A percentile compares a stretch with the other conserved stretches of the same genome.
Conservation (phyloP, 2,797 vertebrate species). For the Glyptemys insculpta region DNA sequence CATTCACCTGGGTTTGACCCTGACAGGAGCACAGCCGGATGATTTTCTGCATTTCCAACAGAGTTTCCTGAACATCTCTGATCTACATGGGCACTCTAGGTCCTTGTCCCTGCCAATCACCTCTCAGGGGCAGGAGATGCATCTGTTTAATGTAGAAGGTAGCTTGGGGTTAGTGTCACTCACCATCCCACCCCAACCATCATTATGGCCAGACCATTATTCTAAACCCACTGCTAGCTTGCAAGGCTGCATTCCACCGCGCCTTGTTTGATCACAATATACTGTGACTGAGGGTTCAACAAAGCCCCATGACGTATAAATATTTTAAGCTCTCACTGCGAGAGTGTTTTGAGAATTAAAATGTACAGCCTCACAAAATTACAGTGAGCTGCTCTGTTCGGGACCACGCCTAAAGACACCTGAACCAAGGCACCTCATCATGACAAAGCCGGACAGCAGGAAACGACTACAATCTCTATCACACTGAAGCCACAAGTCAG, state of each 20-base stretch:
- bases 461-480: neutral
- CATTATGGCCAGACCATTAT: neutral
- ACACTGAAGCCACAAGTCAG: neutral
- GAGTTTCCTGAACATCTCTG: neutral
- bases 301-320: neutral
- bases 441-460: constrained; percentile 1
- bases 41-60: fast-evolving
- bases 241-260: neutral
- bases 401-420: constrained; percentile 24
- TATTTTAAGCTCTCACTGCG: constrained; percentile 26
- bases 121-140: fast-evolving
- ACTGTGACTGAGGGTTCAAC: fast-evolving
- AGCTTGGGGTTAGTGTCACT: neutral
- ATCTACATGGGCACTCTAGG: fast-evolving
- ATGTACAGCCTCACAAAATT: constrained; percentile 16
- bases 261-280: neutral
- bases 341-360: neutral
- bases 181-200: neutral
- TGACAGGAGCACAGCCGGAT: neutral
- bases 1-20: neutral
- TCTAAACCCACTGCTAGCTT: neutral
- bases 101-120: too few species aligned
- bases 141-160: neutral
- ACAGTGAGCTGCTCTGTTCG: neutral
- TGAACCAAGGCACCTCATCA: neutral